Evolutionary conservation across 2,888 invertebrate species (phyloP).

Genomic region (Nymphalis c-album): DNA sequence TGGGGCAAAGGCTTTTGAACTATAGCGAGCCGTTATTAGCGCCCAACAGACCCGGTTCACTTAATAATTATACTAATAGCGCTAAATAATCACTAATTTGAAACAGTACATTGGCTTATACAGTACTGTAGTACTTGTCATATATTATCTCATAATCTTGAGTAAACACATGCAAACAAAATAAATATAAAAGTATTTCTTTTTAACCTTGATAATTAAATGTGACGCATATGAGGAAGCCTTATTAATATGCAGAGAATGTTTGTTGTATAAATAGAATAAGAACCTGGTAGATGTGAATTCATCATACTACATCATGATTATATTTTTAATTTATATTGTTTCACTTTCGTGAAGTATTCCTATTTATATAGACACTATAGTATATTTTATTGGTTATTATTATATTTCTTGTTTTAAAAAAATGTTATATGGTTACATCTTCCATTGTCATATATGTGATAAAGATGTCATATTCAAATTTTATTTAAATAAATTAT

Average conservation of each 20-base stretch:
- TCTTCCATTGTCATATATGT: no score
- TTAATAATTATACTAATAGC: conserved; percentile 49
- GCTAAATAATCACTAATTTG: conserved; percentile 52
- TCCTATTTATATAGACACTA: no score
- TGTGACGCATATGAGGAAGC: conserved; percentile 24
- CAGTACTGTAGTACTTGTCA: background rate
- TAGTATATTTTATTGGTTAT: no score
- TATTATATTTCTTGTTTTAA: no score
- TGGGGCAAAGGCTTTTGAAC: conserved; percentile 71
- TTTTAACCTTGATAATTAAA: conserved; percentile 26
- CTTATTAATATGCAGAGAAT: conserved; percentile 26
- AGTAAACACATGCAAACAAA: background rate
- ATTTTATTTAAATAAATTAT: no score
- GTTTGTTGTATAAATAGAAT: conserved; percentile 23
- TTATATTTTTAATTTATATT: no score
- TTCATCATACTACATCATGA: no score
- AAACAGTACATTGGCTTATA: conserved; percentile 34
- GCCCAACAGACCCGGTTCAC: conserved; percentile 43
- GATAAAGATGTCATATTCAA: no score
- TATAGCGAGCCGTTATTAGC: conserved; percentile 41
- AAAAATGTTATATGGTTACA: no score
- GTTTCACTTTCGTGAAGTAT: no score
- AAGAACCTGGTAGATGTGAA: background rate
- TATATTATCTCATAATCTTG: background rate
- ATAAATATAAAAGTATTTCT: background rate